Evolutionary conservation across 2,797 vertebrate species (phyloP).

Genomic region (Fistularia commersonii): DNA sequence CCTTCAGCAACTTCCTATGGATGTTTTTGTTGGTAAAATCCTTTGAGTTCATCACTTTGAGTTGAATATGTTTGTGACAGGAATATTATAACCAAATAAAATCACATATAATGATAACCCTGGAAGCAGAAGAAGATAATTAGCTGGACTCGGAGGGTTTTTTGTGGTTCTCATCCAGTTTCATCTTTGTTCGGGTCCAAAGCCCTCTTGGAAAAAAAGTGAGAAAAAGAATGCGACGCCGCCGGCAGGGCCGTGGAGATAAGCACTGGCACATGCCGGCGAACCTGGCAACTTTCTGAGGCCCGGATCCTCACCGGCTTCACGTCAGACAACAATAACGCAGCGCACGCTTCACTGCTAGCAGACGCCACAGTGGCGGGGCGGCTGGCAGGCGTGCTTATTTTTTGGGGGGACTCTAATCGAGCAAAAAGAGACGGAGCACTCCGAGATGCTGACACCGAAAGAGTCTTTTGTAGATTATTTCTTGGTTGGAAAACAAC

Average conservation of each 20-base stretch:
- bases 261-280: background rate
- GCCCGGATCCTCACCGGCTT: constrained; percentile 11
- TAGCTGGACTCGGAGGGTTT: no score
- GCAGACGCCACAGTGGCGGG: constrained; percentile 35
- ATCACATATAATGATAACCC: no score
- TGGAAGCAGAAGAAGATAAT: no score
- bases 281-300: constrained; percentile 5
- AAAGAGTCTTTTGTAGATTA: constrained; percentile 39
- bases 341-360: constrained; percentile 19
- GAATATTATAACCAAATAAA: no score
- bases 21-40: no score
- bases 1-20: no score
- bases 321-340: background rate
- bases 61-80: no score
- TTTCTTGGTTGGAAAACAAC: no score
- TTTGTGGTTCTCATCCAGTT: no score
- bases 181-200: background rate
- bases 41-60: no score
- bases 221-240: constrained; percentile 12
- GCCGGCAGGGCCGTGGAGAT: no score
- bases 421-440: constrained; percentile 22
- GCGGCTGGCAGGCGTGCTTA: constrained; percentile 46
- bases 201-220: constrained; percentile 1
- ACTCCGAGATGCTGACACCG: constrained; percentile 24
- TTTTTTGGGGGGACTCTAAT: constrained; percentile 32